These are phyloP conservation scores for Aphelocoma coerulescens DNA, from an alignment of 2,113 vertebrate genomes.

Conservation along the genomic window DNA sequence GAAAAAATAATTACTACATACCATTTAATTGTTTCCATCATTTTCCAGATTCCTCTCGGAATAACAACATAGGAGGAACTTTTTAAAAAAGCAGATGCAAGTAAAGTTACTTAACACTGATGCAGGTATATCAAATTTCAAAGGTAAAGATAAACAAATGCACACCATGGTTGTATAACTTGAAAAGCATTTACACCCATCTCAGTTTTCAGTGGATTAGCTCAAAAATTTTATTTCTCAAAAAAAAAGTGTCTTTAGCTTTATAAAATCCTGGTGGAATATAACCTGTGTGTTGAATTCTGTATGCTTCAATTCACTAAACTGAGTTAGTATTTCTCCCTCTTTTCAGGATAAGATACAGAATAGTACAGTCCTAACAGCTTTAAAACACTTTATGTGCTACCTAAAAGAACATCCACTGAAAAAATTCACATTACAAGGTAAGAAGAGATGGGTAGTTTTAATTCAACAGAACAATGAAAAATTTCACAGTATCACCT, in stretches of 20 bases:
- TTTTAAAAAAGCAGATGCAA: not conserved
- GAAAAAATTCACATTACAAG: not conserved
- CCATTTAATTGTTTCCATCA: not conserved
- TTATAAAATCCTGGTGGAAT: not conserved
- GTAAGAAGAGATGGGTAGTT: not conserved
- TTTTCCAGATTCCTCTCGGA: not conserved
- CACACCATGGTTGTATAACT: not conserved
- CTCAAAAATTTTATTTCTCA: not conserved
- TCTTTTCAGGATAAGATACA: not conserved
- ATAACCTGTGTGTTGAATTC: not conserved
- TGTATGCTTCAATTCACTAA: not conserved
- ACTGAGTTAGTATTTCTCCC: rapidly evolving
- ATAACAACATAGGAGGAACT: not conserved
- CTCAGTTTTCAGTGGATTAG: not conserved
- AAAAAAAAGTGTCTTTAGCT: not conserved
- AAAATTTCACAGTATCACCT: not conserved
- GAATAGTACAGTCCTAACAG: not conserved
- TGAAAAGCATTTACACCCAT: not conserved
- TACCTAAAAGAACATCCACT: not conserved
- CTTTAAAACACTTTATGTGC: not conserved
- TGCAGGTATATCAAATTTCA: not conserved
- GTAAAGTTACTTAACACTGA: not conserved
- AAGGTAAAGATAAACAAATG: not conserved
- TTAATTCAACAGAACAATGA: not conserved
- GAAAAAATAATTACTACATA: not conserved